phyloP scores from a whole-genome alignment of 2,797 vertebrate genomes.

The Neostethus bicornis region DNA sequence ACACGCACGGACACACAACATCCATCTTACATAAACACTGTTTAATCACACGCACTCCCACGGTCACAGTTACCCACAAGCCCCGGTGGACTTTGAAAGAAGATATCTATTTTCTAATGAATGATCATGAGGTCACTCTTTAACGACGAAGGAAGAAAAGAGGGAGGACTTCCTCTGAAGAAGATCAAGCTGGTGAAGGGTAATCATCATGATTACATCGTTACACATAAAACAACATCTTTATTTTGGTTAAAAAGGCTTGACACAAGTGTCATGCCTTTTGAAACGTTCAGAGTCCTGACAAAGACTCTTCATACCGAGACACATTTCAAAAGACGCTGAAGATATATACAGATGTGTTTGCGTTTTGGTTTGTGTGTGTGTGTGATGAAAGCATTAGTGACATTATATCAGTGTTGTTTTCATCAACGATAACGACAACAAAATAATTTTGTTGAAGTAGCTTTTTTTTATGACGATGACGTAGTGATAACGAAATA shows the following conservation, averaged over 20 bases:
- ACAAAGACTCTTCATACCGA: not conserved
- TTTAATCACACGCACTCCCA: constrained; percentile 18
- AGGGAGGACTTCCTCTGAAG: constrained; percentile 41
- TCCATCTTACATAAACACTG: constrained; percentile 26
- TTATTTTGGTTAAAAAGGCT: not conserved
- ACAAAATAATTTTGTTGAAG: too few relatives aligned
- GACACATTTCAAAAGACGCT: not conserved
- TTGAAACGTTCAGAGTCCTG: not conserved
- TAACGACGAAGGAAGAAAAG: constrained; percentile 31
- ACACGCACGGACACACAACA: constrained; percentile 18
- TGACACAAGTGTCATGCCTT: not conserved
- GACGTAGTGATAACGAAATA: too few relatives aligned
- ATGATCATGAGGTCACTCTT: constrained; percentile 7
- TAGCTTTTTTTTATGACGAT: too few relatives aligned
- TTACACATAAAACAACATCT: not conserved
- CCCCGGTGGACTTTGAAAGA: constrained; percentile 38
- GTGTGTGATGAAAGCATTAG: not conserved
- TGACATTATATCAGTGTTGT: not conserved
- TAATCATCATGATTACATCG: not conserved
- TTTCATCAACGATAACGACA: too few relatives aligned
- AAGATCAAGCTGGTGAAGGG: constrained; percentile 7
- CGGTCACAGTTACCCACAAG: constrained; percentile 33
- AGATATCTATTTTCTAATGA: constrained; percentile 18
- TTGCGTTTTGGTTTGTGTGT: not conserved
- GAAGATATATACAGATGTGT: not conserved